Evolutionary conservation across 1,140 invertebrate genomes (phyloP).

Genomic region (Trinorchestia longiramus): DNA sequence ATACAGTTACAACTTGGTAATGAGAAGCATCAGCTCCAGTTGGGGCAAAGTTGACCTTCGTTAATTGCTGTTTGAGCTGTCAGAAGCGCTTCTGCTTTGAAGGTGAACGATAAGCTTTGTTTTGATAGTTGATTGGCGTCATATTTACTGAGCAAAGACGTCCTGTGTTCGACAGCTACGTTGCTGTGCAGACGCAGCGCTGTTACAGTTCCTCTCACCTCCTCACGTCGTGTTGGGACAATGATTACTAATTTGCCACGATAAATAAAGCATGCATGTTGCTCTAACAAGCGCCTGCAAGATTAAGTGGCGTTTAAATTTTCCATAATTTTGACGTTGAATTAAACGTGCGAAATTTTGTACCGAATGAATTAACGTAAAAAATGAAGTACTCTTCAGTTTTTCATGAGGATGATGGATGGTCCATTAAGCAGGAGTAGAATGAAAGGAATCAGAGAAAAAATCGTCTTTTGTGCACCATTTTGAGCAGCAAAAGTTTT

Average conservation of each 20-base stretch:
- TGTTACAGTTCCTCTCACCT: not conserved
- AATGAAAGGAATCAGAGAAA: too few relatives aligned
- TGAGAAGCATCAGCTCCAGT: not conserved
- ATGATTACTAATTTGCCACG: not conserved
- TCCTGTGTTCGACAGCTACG: not conserved
- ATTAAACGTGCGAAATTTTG: not conserved
- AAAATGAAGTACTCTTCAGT: not conserved
- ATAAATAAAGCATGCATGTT: not conserved
- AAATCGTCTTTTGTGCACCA: too few relatives aligned
- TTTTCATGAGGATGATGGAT: not conserved
- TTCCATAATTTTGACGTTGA: not conserved
- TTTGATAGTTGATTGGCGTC: slow-evolving; percentile 41
- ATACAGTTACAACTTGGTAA: not conserved
- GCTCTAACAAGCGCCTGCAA: not conserved
- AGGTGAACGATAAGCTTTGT: not conserved
- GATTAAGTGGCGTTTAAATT: not conserved
- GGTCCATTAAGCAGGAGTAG: not conserved
- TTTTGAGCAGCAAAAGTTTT: too few relatives aligned
- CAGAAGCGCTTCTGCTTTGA: not conserved
- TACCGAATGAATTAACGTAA: not conserved
- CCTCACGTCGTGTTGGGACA: not conserved
- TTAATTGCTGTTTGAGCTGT: slow-evolving; percentile 22
- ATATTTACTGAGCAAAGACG: slow-evolving; percentile 32
- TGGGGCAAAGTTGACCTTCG: not conserved
- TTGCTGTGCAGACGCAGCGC: not conserved